These are phyloP conservation scores for Eristalis intricaria DNA, from an alignment of 2,888 invertebrate species.

Conservation along the genomic window DNA sequence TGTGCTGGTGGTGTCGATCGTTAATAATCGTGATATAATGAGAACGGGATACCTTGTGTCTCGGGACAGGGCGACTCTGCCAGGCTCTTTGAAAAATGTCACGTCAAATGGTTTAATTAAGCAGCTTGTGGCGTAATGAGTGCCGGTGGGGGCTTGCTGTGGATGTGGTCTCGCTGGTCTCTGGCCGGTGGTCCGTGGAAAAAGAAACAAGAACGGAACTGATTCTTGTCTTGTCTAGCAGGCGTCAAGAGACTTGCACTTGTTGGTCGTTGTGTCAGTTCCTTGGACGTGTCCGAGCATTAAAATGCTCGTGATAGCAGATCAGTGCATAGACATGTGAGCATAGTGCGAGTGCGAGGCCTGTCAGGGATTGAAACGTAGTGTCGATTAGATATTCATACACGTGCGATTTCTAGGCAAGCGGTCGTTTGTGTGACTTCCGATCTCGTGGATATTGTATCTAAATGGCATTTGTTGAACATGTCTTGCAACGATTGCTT, in stretches of 20 bases:
- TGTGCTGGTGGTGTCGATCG: slow-evolving; percentile 34
- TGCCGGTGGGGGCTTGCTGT: background rate
- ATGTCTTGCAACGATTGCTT: background rate
- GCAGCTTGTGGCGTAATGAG: slow-evolving; percentile 9
- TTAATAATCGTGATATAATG: slow-evolving; percentile 46
- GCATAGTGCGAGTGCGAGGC: background rate
- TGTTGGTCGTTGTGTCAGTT: background rate
- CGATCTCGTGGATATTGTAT: background rate
- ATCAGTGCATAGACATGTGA: background rate
- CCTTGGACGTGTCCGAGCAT: background rate
- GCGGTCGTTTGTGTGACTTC: background rate
- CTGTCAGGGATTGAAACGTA: background rate
- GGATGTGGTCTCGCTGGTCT: background rate
- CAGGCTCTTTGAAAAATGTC: slow-evolving; percentile 37
- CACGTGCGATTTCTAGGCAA: background rate
- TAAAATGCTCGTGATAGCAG: background rate
- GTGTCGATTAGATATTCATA: background rate
- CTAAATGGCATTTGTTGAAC: too few relatives aligned
- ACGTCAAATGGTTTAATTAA: slow-evolving; percentile 58
- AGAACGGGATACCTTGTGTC: background rate
- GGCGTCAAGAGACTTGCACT: background rate
- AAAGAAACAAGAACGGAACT: background rate
- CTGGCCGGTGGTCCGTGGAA: background rate
- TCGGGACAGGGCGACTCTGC: background rate
- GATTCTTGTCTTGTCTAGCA: background rate